Evolutionary conservation across 1,140 invertebrate genomes (phyloP).

Genomic region (Trichonephila inaurata): DNA sequence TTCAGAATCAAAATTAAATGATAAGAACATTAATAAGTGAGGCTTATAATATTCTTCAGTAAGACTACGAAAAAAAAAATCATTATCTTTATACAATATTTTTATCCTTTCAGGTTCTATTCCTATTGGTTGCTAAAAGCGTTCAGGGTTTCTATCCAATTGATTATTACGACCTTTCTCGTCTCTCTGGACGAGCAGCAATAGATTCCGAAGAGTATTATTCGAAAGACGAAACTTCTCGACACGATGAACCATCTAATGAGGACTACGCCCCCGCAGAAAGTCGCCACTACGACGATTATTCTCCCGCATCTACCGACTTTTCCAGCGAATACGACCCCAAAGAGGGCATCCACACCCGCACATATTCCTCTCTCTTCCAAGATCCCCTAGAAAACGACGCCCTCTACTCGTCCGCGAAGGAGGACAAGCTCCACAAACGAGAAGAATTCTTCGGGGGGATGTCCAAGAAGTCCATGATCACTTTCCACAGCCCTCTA

Average conservation of each 20-base stretch:
- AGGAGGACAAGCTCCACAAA: neutral
- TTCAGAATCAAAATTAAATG: no score
- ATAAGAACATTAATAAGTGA: no score
- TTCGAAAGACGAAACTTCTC: neutral
- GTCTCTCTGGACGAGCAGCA: neutral
- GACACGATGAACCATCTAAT: neutral
- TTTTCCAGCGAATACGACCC: constrained; percentile 29
- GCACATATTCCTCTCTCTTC: neutral
- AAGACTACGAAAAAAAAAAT: no score
- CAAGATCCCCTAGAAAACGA: constrained; percentile 26
- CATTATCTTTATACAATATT: neutral
- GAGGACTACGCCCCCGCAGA: neutral
- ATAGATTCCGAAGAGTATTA: constrained; percentile 17
- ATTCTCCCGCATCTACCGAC: neutral
- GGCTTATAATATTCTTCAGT: no score
- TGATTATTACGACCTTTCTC: constrained; percentile 12
- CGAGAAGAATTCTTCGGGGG: constrained; percentile 46
- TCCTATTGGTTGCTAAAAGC: neutral
- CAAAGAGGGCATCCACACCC: neutral
- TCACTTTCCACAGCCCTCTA: neutral
- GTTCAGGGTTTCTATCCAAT: neutral
- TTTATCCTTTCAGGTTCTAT: neutral
- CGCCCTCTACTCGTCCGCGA: neutral
- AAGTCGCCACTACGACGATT: neutral
- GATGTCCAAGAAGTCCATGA: constrained; percentile 30